Percentiles rank a stretch among this genome's conserved stretches.
Conservation (phyloP, 1,140 invertebrate species). For the Dinoponera quadriceps region DNA sequence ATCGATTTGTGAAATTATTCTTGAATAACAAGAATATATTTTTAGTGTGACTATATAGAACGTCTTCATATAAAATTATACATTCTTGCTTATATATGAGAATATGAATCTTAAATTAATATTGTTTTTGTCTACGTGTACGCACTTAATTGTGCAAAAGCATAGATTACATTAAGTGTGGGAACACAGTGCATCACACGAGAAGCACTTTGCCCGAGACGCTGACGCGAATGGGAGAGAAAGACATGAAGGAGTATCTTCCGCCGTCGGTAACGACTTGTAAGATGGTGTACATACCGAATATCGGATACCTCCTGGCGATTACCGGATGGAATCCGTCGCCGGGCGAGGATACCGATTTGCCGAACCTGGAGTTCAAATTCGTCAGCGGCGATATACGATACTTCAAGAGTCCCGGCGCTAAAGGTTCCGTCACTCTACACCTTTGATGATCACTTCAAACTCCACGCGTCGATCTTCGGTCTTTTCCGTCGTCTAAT, state of each 20-base stretch:
- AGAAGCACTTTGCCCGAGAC: conserved; percentile 84
- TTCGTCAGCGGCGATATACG: conserved; percentile 89
- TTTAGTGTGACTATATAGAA: too few species aligned
- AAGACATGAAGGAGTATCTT: conserved; percentile 88
- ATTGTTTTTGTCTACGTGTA: too few species aligned
- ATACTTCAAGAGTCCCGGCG: conserved; percentile 91
- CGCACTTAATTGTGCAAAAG: neutral
- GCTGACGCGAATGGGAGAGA: conserved; percentile 88
- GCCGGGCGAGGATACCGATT: conserved; percentile 85
- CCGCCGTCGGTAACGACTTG: conserved; percentile 89
- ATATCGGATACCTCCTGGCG: conserved; percentile 92
- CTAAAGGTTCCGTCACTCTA: conserved; percentile 87
- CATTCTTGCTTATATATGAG: too few species aligned
- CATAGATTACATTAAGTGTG: neutral
- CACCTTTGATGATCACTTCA: conserved; percentile 23
- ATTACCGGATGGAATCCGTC: conserved; percentile 88
- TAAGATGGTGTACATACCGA: conserved; percentile 92
- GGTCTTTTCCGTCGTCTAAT: neutral
- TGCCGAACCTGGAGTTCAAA: conserved; percentile 90
- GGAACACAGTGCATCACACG: conserved; percentile 49
- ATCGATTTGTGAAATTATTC: too few species aligned
- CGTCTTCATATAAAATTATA: too few species aligned
- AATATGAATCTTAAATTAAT: too few species aligned
- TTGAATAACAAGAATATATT: too few species aligned
- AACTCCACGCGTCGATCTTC: neutral